Conservation (phyloP, 35 echinoderm and acorn worm species). For the Apostichopus japonicus region DNA sequence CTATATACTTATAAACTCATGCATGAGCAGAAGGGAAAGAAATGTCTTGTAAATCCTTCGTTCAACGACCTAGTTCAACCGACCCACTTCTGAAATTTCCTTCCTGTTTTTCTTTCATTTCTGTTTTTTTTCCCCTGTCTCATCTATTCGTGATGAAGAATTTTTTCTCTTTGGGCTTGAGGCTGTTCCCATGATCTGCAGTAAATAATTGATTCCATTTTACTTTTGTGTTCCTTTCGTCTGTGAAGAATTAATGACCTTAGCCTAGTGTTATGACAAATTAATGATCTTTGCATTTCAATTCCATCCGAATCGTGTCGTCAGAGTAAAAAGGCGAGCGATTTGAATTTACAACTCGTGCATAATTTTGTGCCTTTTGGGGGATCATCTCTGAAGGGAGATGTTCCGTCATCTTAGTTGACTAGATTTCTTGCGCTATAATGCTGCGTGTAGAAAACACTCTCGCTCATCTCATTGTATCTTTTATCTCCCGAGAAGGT, state of each 20-base stretch:
- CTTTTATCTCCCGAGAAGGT: background rate
- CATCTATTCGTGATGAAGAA: background rate
- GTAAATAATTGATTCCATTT: conserved; percentile 16
- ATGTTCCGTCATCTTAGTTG: background rate
- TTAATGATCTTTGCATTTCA: conserved; percentile 43
- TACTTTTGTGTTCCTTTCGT: background rate
- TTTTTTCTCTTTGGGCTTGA: background rate
- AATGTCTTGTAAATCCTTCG: background rate
- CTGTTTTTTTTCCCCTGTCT: background rate
- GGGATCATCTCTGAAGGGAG: conserved; percentile 2
- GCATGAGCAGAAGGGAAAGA: background rate
- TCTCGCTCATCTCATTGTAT: too few relatives aligned
- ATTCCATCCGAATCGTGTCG: conserved; percentile 9
- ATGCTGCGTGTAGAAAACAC: too few relatives aligned
- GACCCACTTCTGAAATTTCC: background rate
- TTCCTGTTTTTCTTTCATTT: background rate
- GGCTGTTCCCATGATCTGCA: background rate
- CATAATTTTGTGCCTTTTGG: conserved; percentile 4
- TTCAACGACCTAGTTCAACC: conserved; percentile 7
- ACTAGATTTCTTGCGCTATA: background rate
- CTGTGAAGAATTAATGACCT: conserved; percentile 22
- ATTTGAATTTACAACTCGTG: background rate
- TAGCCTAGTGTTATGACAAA: conserved; percentile 36
- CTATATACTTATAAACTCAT: background rate
- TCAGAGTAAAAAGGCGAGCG: background rate